phyloP scores from a whole-genome alignment of 64 coral and sea anemone species.

The Porites lutea region DNA sequence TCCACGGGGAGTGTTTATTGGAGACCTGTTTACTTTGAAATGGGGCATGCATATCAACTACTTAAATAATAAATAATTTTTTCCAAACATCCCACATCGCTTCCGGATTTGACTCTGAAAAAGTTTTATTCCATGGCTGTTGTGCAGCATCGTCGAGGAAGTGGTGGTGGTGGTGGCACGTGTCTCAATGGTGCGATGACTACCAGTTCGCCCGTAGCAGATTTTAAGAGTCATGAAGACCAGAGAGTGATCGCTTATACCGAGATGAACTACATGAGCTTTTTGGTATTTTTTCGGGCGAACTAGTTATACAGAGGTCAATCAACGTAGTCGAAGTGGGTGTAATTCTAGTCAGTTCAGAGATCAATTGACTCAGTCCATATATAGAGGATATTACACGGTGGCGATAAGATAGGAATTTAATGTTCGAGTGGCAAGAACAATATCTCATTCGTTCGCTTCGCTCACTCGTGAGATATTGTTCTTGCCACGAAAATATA shows the following conservation, averaged over 20 bases:
- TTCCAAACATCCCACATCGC: conserved; percentile 49
- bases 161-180: conserved; percentile 1
- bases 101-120: conserved; percentile 6
- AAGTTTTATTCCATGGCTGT: conserved; percentile 21
- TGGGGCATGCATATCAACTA: neutral
- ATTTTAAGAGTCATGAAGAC: conserved; percentile 55
- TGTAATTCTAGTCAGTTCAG: conserved; percentile 57
- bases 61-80: neutral
- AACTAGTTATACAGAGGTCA: conserved; percentile 38
- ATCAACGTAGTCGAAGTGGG: conserved; percentile 11
- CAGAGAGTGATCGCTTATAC: conserved; percentile 47
- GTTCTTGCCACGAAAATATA: too few relatives aligned
- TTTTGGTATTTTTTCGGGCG: conserved; percentile 24
- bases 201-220: neutral
- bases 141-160: conserved; percentile 37
- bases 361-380: conserved; percentile 20
- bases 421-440: too few relatives aligned
- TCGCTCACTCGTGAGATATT: too few relatives aligned
- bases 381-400: too few relatives aligned
- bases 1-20: conserved; percentile 47
- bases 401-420: too few relatives aligned
- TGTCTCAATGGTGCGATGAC: conserved; percentile 7
- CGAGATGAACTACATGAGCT: neutral
- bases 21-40: conserved; percentile 40
- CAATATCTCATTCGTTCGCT: too few relatives aligned